Evolutionary conservation across 2,797 vertebrate genomes (phyloP).

Genomic region (Pygocentrus nattereri): DNA sequence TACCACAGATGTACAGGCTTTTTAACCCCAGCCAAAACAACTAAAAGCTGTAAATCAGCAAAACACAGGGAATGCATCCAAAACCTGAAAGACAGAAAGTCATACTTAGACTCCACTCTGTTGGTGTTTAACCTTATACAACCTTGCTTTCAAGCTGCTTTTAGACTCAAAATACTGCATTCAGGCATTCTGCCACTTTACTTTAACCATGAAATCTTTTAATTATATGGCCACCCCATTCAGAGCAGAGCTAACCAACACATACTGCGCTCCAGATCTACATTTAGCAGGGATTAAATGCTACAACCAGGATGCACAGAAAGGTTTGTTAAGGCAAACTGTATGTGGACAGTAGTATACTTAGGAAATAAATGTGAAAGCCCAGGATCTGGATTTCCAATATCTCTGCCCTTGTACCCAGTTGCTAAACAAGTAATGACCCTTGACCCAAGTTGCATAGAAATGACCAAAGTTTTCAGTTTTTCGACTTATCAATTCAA

Average conservation of each 20-base stretch:
- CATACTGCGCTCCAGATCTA: conserved; percentile 26
- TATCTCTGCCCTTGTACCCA: background rate
- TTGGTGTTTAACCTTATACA: conserved; percentile 46
- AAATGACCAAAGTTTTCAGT: no score
- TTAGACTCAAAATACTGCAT: conserved; percentile 43
- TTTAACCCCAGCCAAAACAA: conserved; percentile 10
- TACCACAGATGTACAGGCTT: conserved; percentile 6
- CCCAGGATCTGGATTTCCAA: background rate
- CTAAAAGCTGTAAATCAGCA: conserved; percentile 23
- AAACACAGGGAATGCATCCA: conserved; percentile 25
- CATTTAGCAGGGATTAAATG: conserved; percentile 10
- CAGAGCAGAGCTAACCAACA: conserved; percentile 40
- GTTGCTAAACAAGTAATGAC: no score
- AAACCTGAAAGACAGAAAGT: conserved; percentile 35
- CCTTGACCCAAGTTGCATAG: no score
- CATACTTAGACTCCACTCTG: conserved; percentile 37
- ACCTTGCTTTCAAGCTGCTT: conserved; percentile 36
- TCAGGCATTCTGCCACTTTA: conserved; percentile 32
- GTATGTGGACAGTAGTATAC: background rate
- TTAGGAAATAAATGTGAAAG: background rate
- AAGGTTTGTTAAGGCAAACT: background rate
- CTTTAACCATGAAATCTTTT: conserved; percentile 44
- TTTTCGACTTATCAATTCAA: no score
- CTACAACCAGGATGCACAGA: background rate
- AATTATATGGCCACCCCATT: conserved; percentile 33